phyloP scores from a whole-genome alignment of 2,113 vertebrate genomes.

The Cranoglanis bouderius region DNA sequence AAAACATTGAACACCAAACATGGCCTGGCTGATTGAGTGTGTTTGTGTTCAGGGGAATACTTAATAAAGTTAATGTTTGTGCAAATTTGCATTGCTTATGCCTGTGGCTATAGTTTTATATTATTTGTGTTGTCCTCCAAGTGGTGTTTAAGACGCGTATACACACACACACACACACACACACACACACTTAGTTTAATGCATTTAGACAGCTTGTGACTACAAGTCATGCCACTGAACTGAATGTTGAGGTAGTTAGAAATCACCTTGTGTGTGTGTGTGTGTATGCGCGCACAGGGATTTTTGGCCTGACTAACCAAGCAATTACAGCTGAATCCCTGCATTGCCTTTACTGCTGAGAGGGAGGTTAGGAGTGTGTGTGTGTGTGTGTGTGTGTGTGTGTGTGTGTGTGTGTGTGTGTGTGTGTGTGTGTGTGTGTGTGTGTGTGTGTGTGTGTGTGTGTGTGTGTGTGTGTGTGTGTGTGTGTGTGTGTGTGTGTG shows the following conservation, averaged over 20 bases:
- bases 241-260: conserved; percentile 33
- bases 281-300: conserved; percentile 42
- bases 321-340: conserved; percentile 61
- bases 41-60: background rate
- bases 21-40: background rate
- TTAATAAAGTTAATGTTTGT: background rate
- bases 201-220: background rate
- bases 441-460: conserved; percentile 47
- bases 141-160: background rate
- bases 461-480: conserved; percentile 53
- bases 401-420: conserved; percentile 58
- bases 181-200: background rate
- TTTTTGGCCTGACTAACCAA: conserved; percentile 66
- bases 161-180: background rate
- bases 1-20: background rate
- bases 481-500: conserved; percentile 54
- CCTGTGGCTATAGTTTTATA: background rate
- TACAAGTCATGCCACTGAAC: conserved; percentile 37
- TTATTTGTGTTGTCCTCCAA: background rate
- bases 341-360: background rate
- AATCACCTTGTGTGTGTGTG: conserved; percentile 34
- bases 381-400: conserved; percentile 45
- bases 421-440: conserved; percentile 55
- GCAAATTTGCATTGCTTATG: background rate
- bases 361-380: background rate